Evolutionary conservation across 2,797 vertebrate genomes (phyloP).

Genomic region (Parambassis ranga): DNA sequence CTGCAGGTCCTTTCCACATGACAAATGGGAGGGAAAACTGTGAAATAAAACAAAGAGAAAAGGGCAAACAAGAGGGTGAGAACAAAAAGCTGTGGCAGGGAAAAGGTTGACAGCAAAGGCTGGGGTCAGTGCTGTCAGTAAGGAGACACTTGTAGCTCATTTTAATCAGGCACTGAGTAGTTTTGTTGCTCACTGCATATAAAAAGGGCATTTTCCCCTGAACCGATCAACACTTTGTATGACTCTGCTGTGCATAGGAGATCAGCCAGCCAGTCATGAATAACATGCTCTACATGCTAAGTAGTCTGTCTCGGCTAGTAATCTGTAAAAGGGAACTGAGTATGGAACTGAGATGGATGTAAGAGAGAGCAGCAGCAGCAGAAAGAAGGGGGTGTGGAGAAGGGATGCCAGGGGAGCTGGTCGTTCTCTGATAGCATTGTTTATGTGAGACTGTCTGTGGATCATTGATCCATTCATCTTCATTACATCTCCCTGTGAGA

Average conservation of each 20-base stretch:
- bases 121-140: conserved; percentile 6
- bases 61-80: conserved; percentile 40
- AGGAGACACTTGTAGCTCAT: conserved; percentile 19
- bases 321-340: conserved; percentile 15
- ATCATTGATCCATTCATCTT: conserved; percentile 76
- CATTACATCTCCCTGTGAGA: conserved; percentile 65
- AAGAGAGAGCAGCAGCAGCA: conserved; percentile 25
- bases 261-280: conserved; percentile 8
- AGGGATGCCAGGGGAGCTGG: conserved; percentile 22
- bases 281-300: conserved; percentile 44
- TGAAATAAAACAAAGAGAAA: conserved; percentile 59
- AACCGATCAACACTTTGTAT: conserved; percentile 1
- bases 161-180: background rate
- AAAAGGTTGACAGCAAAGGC: conserved; percentile 30
- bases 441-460: conserved; percentile 63
- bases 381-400: conserved; percentile 6
- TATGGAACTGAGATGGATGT: conserved; percentile 14
- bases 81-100: conserved; percentile 26
- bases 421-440: conserved; percentile 61
- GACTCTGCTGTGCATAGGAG: conserved; percentile 11
- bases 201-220: background rate
- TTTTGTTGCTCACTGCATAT: background rate
- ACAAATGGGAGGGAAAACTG: conserved; percentile 42
- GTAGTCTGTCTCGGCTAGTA: conserved; percentile 12
- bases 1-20: conserved; percentile 56